Evolutionary conservation across 2,888 invertebrate species (phyloP), one percentile per base, ranked within the genome.

Genomic region (Dorcus hopei): DNA sequence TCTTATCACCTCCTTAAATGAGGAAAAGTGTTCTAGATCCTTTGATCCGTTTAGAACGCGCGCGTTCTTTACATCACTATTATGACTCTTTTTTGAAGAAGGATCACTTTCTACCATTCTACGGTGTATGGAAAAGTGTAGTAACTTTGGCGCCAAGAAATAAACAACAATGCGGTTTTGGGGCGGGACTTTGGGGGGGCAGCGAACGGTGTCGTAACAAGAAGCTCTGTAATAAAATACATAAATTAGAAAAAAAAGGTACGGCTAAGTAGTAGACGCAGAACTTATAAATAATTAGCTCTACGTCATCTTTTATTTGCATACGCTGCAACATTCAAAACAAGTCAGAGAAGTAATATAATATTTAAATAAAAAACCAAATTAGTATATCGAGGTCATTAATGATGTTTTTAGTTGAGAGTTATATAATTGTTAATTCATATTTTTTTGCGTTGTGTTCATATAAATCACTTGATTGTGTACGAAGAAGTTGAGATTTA

Each of bases 41-140:
- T 87, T 88, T 79, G 88, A 86, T 83, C 86, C 91, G 87, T 90
- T 91, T 77, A 84, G 79, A 81, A 87, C 86, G 81, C 85, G 86
- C 82, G 89, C 88, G 83, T 86, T 87, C 84, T 89, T 91, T 90
- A 91, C 91, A 91, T 91, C 89, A 89, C 89, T 88, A 85, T 88
- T 90, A 89, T 67, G 67, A 65, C 74, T 73, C 67, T 87, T 86
- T 85, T 88, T 90, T 80, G 85, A 83, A 79, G 85, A 85, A 81
- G 86, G 85, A 84, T 90, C 91, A 90, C 89, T 86, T 90, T 91
- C 91, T 91, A 91, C 91, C 91, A 91, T 91, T 89, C 91, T 91
- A 91, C 76, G 83, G 75, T 81, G 72, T 78, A 77, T 70, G 67
- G 63, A 68, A 63, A 63, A 64, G 62, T 63, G 62, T 62, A 45